Percentiles rank a stretch among this genome's conserved stretches.
phyloP scores from a whole-genome alignment of 1,140 invertebrate species.

The Trigoniulus corallinus region DNA sequence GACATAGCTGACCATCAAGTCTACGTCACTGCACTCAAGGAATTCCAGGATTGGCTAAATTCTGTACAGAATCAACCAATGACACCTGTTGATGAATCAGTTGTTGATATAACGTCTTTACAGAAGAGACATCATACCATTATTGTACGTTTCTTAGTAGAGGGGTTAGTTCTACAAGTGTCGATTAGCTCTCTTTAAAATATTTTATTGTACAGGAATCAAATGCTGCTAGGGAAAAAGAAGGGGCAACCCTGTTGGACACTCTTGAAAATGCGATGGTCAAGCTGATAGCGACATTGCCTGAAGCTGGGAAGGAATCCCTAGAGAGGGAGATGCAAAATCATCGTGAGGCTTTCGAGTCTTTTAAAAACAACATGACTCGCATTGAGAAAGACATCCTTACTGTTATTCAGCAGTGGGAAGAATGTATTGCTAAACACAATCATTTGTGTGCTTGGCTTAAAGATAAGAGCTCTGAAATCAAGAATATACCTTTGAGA shows the following conservation, averaged over 20 bases:
- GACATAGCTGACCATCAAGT: conserved; percentile 72
- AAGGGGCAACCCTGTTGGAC: not conserved
- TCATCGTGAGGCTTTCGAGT: conserved; percentile 20
- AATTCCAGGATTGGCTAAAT: conserved; percentile 59
- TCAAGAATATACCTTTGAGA: not conserved
- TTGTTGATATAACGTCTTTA: not conserved
- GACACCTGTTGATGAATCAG: conserved; percentile 22
- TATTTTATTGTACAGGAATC: not conserved
- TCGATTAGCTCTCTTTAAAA: not conserved
- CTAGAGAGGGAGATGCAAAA: conserved; percentile 54
- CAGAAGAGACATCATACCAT: not conserved
- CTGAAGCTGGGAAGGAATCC: conserved; percentile 58
- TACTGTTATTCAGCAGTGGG: not conserved
- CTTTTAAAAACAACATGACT: not conserved
- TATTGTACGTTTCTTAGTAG: not conserved
- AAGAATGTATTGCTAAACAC: not conserved
- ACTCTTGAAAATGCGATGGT: conserved; percentile 17
- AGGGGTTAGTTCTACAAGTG: not conserved
- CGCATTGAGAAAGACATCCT: not conserved
- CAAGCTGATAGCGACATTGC: conserved; percentile 61
- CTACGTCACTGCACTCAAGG: conserved; percentile 48
- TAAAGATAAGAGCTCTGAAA: not conserved
- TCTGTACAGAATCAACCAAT: conserved; percentile 55
- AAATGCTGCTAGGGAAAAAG: not conserved
- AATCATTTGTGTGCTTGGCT: not conserved